Percentiles rank a stretch among this genome's conserved stretches.
Evolutionary conservation across 2,888 invertebrate genomes (phyloP).

Genomic region (Drosophila yooni): DNA sequence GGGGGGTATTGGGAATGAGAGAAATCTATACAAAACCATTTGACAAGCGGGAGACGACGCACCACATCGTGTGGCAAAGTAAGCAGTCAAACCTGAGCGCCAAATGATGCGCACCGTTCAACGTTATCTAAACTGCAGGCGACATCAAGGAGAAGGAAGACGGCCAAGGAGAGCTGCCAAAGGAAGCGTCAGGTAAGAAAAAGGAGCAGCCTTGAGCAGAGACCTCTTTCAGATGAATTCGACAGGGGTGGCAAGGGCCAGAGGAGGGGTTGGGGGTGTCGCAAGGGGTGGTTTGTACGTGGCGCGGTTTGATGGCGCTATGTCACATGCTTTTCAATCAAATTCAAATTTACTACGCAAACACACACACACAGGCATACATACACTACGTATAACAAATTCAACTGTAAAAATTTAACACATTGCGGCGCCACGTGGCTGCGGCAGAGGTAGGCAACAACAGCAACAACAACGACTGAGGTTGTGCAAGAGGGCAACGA

Average conservation of each 20-base stretch:
- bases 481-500: conserved; percentile 38
- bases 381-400: conserved; percentile 61
- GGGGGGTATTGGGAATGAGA: background rate
- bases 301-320: conserved; percentile 41
- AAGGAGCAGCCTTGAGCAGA: conserved; percentile 40
- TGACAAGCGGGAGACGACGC: conserved; percentile 66
- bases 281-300: background rate
- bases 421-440: conserved; percentile 74
- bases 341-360: conserved; percentile 79
- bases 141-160: conserved; percentile 21
- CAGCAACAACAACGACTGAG: conserved; percentile 7
- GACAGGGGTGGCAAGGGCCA: background rate
- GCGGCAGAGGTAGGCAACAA: conserved; percentile 7
- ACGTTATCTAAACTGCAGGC: conserved; percentile 79
- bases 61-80: conserved; percentile 62
- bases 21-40: conserved; percentile 79
- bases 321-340: conserved; percentile 81
- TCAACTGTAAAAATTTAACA: conserved; percentile 83
- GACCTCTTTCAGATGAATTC: conserved; percentile 25
- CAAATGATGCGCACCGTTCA: conserved; percentile 77
- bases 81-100: conserved; percentile 75
- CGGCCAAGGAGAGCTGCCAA: conserved; percentile 28
- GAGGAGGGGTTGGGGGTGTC: background rate
- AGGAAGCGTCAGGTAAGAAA: conserved; percentile 52
- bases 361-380: conserved; percentile 31